Percentiles rank a stretch among this genome's conserved stretches.
Evolutionary conservation across 2,113 vertebrate genomes (phyloP).

Genomic region (Riparia riparia): DNA sequence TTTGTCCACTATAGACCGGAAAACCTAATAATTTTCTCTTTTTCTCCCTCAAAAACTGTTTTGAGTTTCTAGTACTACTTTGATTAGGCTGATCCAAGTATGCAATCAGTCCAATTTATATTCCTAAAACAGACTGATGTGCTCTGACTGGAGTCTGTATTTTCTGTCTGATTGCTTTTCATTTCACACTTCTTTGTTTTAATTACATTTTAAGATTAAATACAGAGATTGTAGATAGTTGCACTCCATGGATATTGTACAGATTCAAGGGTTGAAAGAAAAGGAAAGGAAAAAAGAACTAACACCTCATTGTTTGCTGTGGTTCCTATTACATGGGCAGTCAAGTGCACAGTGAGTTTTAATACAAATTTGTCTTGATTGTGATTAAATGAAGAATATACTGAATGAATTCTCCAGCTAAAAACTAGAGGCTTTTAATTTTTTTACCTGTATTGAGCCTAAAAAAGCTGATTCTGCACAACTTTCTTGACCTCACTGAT

Average conservation of each 20-base stretch:
- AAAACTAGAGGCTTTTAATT: neutral
- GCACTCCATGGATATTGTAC: constrained; percentile 14
- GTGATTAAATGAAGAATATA: constrained; percentile 29
- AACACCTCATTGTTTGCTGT: constrained; percentile 2
- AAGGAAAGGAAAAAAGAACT: neutral
- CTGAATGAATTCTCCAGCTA: neutral
- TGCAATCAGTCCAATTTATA: neutral
- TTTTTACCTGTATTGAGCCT: neutral
- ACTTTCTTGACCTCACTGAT: neutral
- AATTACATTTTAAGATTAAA: constrained; percentile 68
- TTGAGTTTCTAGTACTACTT: neutral
- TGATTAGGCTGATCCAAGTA: neutral
- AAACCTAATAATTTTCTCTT: accelerated
- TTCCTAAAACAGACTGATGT: neutral
- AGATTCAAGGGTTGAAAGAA: constrained; percentile 45
- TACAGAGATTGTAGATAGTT: neutral
- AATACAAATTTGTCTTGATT: constrained; percentile 27
- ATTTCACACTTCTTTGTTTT: constrained; percentile 73
- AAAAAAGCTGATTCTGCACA: neutral
- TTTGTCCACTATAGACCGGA: neutral
- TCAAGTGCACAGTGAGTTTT: constrained; percentile 24
- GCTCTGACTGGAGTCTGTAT: neutral
- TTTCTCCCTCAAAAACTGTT: neutral
- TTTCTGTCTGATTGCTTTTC: constrained; percentile 64
- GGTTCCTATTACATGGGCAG: neutral